phyloP scores from a whole-genome alignment of 1,140 invertebrate species.

The Zaprionus ghesquierei region DNA sequence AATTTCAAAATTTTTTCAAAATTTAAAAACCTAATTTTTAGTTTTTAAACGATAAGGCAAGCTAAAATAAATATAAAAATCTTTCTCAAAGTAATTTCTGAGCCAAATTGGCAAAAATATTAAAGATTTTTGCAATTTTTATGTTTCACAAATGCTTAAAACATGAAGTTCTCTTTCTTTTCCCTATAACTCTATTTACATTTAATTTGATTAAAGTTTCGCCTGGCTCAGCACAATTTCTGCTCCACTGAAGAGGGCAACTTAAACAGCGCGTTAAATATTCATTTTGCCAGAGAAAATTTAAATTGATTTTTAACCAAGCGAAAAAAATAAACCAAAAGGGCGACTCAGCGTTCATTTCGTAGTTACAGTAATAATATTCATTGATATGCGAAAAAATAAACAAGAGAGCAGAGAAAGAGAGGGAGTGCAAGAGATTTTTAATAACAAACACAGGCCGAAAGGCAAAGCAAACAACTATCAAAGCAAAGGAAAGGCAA shows the following conservation, averaged over 20 bases:
- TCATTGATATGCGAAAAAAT: slow-evolving; percentile 71
- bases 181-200: not conserved
- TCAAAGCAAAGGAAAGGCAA: slow-evolving; percentile 27
- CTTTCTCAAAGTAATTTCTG: not conserved
- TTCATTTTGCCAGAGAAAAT: not conserved
- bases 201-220: not conserved
- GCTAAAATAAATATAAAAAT: not conserved
- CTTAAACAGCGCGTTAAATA: not conserved
- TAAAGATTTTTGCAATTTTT: not conserved
- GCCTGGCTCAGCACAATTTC: not conserved
- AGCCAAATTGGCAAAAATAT: not conserved
- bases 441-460: slow-evolving; percentile 72
- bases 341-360: slow-evolving; percentile 28
- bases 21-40: no score
- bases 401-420: slow-evolving; percentile 27
- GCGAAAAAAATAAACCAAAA: not conserved
- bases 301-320: slow-evolving; percentile 1
- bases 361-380: slow-evolving; percentile 71
- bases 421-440: slow-evolving; percentile 48
- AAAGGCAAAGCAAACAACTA: slow-evolving; percentile 51
- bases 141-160: not conserved
- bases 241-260: not conserved
- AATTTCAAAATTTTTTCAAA: no score
- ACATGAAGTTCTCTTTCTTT: not conserved
- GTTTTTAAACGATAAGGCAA: no score